A percentile compares a stretch with the other conserved stretches of the same genome.
Evolutionary conservation across 2,113 vertebrate species (phyloP).

Genomic region (Cinclus cinclus): DNA sequence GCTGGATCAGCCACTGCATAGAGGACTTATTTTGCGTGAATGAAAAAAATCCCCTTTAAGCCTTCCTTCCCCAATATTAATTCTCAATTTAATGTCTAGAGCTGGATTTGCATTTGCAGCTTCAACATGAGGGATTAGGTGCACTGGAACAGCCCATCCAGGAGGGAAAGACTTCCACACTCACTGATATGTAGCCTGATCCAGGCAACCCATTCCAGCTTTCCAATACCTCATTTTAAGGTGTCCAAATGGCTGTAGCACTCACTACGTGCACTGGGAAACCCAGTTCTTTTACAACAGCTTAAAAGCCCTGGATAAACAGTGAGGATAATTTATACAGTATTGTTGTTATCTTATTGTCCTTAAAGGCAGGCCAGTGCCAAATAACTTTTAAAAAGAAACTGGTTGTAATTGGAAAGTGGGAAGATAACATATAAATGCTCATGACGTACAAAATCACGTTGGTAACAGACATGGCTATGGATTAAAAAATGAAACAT

Average conservation of each 20-base stretch:
- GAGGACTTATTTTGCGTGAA: constrained; percentile 24
- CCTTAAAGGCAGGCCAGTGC: not conserved
- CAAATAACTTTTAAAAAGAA: not conserved
- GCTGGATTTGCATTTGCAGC: constrained; percentile 18
- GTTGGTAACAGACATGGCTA: not conserved
- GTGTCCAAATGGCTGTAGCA: not conserved
- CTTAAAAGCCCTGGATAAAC: not conserved
- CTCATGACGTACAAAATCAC: not conserved
- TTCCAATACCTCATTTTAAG: not conserved
- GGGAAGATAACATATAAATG: not conserved
- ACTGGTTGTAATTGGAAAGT: not conserved
- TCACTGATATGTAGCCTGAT: not conserved
- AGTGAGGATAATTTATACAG: not conserved
- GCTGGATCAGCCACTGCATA: not conserved
- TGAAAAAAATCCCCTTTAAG: constrained; percentile 33
- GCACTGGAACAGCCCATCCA: not conserved
- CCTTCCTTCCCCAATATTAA: not conserved
- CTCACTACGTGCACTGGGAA: not conserved
- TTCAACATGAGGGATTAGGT: not conserved
- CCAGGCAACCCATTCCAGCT: not conserved
- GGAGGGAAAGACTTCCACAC: not conserved
- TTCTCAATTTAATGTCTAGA: constrained; percentile 7
- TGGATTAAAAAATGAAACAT: not conserved
- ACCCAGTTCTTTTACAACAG: not conserved
- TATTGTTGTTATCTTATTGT: not conserved